These are phyloP conservation scores for Hemibagrus wyckioides DNA, from an alignment of 2,113 vertebrate genomes.

Conservation along the genomic window DNA sequence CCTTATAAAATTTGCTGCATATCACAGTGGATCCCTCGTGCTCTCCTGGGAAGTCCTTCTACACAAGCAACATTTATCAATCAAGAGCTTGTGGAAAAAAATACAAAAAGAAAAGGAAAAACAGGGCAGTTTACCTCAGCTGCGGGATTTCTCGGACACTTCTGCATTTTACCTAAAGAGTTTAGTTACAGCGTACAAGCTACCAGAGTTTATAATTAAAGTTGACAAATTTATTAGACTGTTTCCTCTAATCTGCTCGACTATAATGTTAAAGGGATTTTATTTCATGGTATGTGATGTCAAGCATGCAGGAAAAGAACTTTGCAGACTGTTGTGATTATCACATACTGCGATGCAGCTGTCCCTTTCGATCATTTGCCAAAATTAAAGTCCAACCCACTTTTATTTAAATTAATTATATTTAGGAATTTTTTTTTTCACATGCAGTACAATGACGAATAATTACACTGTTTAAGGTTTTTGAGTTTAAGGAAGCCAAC, in stretches of 20 bases:
- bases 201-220: slow-evolving; percentile 14
- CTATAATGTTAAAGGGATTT: neutral
- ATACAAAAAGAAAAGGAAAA: neutral
- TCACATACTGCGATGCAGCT: slow-evolving; percentile 38
- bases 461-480: neutral
- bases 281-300: slow-evolving; percentile 21
- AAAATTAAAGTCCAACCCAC: slow-evolving; percentile 16
- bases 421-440: neutral
- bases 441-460: neutral
- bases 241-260: slow-evolving; percentile 1
- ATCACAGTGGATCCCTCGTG: slow-evolving; percentile 72
- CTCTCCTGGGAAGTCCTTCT: slow-evolving; percentile 70
- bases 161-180: neutral
- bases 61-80: slow-evolving; percentile 71
- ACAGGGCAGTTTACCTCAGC: slow-evolving; percentile 24
- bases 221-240: slow-evolving; percentile 20
- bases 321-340: slow-evolving; percentile 37
- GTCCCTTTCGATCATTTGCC: slow-evolving; percentile 25
- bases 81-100: slow-evolving; percentile 52
- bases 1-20: slow-evolving; percentile 79
- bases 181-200: neutral
- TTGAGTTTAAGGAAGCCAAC: neutral
- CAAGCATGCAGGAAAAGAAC: slow-evolving; percentile 6
- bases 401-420: slow-evolving; percentile 22
- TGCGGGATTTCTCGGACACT: slow-evolving; percentile 53